phyloP scores from a whole-genome alignment of 2,113 vertebrate genomes.

The Philantomba maxwellii region DNA sequence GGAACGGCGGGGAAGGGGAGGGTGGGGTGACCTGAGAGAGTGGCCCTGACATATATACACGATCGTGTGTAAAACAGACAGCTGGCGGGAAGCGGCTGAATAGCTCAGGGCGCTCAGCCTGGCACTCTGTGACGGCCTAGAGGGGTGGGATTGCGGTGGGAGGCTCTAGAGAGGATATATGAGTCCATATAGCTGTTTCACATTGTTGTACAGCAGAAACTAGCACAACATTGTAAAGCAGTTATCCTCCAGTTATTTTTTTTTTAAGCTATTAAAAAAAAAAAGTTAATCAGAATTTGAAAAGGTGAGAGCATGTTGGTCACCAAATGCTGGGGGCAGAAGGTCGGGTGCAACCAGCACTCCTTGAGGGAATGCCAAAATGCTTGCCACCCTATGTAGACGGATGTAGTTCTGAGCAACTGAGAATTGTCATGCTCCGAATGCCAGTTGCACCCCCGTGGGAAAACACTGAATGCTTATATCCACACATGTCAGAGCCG shows the following conservation, averaged over 20 bases:
- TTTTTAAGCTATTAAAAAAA: neutral
- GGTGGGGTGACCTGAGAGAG: neutral
- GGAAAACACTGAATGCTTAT: neutral
- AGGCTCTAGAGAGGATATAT: neutral
- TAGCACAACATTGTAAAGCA: neutral
- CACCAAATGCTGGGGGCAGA: neutral
- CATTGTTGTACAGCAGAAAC: neutral
- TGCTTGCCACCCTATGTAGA: neutral
- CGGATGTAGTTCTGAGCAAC: neutral
- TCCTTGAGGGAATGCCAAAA: neutral
- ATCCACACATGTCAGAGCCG: neutral
- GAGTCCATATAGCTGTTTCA: neutral
- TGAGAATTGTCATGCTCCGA: neutral
- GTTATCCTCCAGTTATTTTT: neutral
- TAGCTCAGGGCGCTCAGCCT: neutral
- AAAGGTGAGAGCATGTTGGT: neutral
- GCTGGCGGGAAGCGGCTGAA: neutral
- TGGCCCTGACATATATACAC: neutral
- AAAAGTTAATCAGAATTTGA: neutral
- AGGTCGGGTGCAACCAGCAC: neutral
- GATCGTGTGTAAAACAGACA: neutral
- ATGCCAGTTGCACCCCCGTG: accelerated
- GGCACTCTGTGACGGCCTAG: neutral
- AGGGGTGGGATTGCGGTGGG: neutral
- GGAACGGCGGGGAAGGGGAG: neutral